These are phyloP conservation scores for Myripristis jacobus DNA, from an alignment of 2,797 vertebrate species.

Conservation along the genomic window DNA sequence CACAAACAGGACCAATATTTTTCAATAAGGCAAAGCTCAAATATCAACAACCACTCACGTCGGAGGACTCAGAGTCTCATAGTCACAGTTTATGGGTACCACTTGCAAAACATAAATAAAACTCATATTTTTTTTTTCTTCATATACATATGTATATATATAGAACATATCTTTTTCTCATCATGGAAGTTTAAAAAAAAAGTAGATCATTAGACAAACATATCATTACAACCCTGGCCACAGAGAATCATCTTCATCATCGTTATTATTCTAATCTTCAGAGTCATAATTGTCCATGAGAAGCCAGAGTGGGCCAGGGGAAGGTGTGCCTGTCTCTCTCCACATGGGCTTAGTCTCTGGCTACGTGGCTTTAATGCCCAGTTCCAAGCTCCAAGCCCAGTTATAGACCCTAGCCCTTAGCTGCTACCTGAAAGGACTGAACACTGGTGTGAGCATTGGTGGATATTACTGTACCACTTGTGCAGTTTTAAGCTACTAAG, in stretches of 20 bases:
- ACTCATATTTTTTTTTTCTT: conserved; percentile 55
- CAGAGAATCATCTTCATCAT: conserved; percentile 76
- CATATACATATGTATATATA: conserved; percentile 56
- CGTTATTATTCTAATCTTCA: conserved; percentile 54
- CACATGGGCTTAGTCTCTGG: conserved; percentile 82
- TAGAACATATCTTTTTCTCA: conserved; percentile 55
- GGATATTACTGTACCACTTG: conserved; percentile 33
- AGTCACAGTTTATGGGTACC: conserved; percentile 87
- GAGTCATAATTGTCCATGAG: conserved; percentile 83
- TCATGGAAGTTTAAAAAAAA: conserved; percentile 55
- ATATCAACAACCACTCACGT: conserved; percentile 85
- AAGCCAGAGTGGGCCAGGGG: conserved; percentile 86
- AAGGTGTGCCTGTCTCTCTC: conserved; percentile 83
- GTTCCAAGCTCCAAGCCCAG: conserved; percentile 71
- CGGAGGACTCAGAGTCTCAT: conserved; percentile 78
- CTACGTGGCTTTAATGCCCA: conserved; percentile 80
- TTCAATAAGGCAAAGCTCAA: conserved; percentile 93
- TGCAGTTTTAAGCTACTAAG: conserved; percentile 63
- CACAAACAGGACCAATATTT: conserved; percentile 90
- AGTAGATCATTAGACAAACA: conserved; percentile 83
- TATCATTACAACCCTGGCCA: conserved; percentile 84
- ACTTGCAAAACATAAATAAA: conserved; percentile 83
- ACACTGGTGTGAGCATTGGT: conserved; percentile 42
- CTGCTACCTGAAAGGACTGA: conserved; percentile 67
- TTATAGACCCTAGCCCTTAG: conserved; percentile 62